Evolutionary conservation across 53 echinoderm and acorn worm genomes (phyloP), one percentile per base, ranked within the genome.

Genomic region (Stichopus horrens): DNA sequence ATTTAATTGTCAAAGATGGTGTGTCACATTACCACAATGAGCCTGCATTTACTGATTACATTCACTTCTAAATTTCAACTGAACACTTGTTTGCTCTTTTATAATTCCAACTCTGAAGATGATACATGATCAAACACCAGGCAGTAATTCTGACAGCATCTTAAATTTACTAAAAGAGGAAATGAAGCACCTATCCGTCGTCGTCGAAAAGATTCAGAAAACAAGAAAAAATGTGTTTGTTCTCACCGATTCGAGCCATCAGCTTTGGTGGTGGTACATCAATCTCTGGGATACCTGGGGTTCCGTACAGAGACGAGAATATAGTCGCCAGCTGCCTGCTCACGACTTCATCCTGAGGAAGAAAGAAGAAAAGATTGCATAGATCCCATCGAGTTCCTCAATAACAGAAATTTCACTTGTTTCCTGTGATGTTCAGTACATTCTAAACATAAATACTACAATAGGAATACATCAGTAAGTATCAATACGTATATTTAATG

Each of bases 161-260:
- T 11, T n/a, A 11, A n/a, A 14, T 11, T n/a, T 14, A 67, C 13
- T 14, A n/a, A 67, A 67, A 67, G 13, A 14, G n/a, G 1, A 37
- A 37, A 37, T 37, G 37, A 37, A 37, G 37, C 37, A 37, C 37
- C 37, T 37, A 37, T 37, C 37, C 37, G 2, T 37, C 37, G 37
- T 37, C 1, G 37, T 37, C 2, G 37, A 37, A 37, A 37, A 2
- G 37, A 37, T 37, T 37, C 13, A 11, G 68, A 4, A n/a, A n/a
- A 67, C 68, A 67, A 67, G n/a, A 14, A 67, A 14, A 67, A 14
- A 76, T 1, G 37, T 37, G 37, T 37, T 37, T 11, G 13, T 57
- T 11, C 93, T 90, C 74, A 96, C 96, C 96, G 87, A 96, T 96
- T 54, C 96, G 90, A 56, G 96, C 94, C 16, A 90, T 79, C 52